Evolutionary conservation across 1,140 invertebrate genomes (phyloP), one percentile per base, ranked within the genome.

Genomic region (Venturia canescens): DNA sequence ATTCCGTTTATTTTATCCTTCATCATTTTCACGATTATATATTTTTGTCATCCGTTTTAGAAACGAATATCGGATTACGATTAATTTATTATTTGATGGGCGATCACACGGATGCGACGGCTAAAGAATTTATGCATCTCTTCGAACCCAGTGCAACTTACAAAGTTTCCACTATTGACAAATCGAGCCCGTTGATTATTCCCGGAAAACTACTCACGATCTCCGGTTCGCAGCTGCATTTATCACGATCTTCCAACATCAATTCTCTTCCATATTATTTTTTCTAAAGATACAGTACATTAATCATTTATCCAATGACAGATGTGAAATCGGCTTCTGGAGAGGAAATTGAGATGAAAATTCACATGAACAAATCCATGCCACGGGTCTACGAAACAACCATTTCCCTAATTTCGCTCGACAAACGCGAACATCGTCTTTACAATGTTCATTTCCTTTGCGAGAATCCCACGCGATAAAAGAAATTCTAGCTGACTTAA

Each of bases 61-160:
- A 84, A 44, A 87, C 85, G 0, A 23, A 82, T 7, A 82, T 87
- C 38, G 86, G 85, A 13, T 7, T 87, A 50, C 38, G 77, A 80
- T 79, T 87, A 26, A 84, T 86, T 71, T 81, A 79, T 7, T 83
- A 82, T 84, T 63, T 86, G 11, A 83, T 86, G 74, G 78, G 80
- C 74, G n/a, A 81, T 63, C 34, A 72, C 6, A 29, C 3, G 18
- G 85, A 87, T 67, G 67, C 75, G 0, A 53, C 81, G 11, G 66
- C 76, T 27, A 23, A 63, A 38, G 86, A 87, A 78, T 85, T 87
- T 63, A 31, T 53, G 0, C 86, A 87, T 48, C 63, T 85, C 26
- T 87, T 87, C 70, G 79, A 87, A 9, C 66, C 78, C 6, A 31
- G 31, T n/a, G 83, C 83, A 3, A 83, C 70, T 7, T 87, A 86